Evolutionary conservation across 2,113 vertebrate species (phyloP).

Genomic region (Colistium nudipinnis): DNA sequence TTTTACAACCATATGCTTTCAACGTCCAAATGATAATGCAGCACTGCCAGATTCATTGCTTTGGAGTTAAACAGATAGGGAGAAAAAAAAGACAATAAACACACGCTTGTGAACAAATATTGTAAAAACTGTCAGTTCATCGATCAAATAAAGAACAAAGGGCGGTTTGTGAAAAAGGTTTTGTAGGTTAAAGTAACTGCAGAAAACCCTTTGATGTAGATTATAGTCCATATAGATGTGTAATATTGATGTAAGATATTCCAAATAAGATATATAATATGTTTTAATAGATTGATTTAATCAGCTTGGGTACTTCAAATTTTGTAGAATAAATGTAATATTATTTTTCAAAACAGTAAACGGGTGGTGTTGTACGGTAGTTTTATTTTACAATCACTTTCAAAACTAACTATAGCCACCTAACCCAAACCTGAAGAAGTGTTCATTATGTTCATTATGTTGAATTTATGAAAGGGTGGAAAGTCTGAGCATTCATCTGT

Average conservation of each 20-base stretch:
- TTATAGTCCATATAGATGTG: neutral
- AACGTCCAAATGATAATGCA: conserved; percentile 46
- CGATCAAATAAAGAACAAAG: neutral
- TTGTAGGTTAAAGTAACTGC: neutral
- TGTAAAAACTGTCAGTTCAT: conserved; percentile 14
- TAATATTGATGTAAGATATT: too few relatives aligned
- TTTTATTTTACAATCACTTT: too few relatives aligned
- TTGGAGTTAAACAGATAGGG: neutral
- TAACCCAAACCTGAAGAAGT: too few relatives aligned
- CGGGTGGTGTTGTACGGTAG: too few relatives aligned
- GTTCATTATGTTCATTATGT: neutral
- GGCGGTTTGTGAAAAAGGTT: neutral
- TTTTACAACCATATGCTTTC: neutral
- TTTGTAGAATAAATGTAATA: too few relatives aligned
- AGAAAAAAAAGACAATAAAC: neutral
- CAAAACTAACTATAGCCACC: too few relatives aligned
- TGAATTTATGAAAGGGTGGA: neutral
- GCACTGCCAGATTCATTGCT: conserved; percentile 14
- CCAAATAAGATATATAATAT: too few relatives aligned
- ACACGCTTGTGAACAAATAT: neutral
- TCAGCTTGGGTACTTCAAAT: too few relatives aligned
- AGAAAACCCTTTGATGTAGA: neutral
- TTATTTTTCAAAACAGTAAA: too few relatives aligned
- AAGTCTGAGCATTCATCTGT: conserved; percentile 5
- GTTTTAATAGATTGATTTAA: too few relatives aligned